Evolutionary conservation across 2,797 vertebrate genomes (phyloP), one percentile per base, ranked within the genome.

Genomic region (Danio albolineatus): DNA sequence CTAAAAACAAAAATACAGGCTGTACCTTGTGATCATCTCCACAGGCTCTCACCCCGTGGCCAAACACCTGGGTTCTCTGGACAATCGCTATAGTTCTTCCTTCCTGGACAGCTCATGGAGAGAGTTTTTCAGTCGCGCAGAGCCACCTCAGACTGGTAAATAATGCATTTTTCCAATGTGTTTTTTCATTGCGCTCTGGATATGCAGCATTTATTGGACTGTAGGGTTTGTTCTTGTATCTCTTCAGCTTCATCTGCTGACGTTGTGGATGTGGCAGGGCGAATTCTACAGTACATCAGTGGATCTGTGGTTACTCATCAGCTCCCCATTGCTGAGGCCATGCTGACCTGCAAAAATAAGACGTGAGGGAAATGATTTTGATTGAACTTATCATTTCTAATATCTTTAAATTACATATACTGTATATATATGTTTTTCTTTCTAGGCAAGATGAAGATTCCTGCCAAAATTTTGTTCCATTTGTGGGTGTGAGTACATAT

Each of bases 341-440:
- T 96, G 95, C 89, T 96, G 80, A 96, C 95, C 0, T 96, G 95
- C 91, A 94, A 94, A 73, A 93, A 95, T 71, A 96, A 94, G 82
- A 94, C 91, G 95, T 96, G 86, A 94, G 94, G 43, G 0, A 41
- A 36, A 51, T 56, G 53, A 44, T 17, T 54, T 39, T 16, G 6
- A 54, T 12, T 6, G 13, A 73, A 16, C 51, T 4, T 12, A 41
- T 16, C n/a, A 7, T 28, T 43, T 38, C 28, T 43, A 13, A 43
- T 67, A 38, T 41, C 14, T 56, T 38, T 12, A 12, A 1, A 49
- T 49, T 14, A 10, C 21, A 28, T 28, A 3, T 28, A 61, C 19
- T 28, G 76, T n/a, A 28, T 44, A 21, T 7, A 21, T 28, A 48
- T 43, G 73, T 21, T 17, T 82, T 7, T 4, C 64, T 81, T 82